These are phyloP conservation scores for Megaceryle alcyon DNA, from an alignment of 2,797 vertebrate species.

Conservation along the genomic window DNA sequence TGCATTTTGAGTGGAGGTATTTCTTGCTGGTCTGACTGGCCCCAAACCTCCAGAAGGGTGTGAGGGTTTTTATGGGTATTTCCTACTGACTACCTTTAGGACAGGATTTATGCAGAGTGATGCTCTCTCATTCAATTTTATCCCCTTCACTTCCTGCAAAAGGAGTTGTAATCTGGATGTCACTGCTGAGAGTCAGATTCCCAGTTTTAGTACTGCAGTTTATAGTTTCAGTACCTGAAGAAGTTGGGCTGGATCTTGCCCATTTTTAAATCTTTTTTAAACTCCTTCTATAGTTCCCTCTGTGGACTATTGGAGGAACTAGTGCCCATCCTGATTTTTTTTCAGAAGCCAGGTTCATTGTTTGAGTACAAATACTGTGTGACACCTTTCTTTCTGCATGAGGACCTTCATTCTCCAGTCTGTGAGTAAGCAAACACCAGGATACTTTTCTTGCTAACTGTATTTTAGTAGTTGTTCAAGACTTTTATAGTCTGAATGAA, in stretches of 20 bases:
- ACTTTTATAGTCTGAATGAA: neutral
- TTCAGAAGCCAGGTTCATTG: neutral
- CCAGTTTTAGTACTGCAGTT: neutral
- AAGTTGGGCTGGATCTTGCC: neutral
- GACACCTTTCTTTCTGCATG: neutral
- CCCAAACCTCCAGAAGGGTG: neutral
- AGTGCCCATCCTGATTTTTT: neutral
- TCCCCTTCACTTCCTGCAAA: neutral
- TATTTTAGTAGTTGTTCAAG: neutral
- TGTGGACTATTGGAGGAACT: neutral
- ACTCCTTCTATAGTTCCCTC: neutral
- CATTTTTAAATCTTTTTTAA: neutral
- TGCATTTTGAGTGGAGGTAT: neutral
- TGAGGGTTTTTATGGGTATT: accelerated
- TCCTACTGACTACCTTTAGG: neutral
- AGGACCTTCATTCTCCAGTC: neutral
- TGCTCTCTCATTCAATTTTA: neutral
- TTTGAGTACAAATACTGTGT: neutral
- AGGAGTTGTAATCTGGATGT: neutral
- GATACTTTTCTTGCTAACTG: neutral
- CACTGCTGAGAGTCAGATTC: neutral
- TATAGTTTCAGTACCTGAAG: neutral
- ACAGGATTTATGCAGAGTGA: neutral
- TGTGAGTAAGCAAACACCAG: neutral
- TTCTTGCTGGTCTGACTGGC: neutral